Base-by-base conservation (phyloP, 2,113 vertebrate species). In the Apus apus region DNA sequence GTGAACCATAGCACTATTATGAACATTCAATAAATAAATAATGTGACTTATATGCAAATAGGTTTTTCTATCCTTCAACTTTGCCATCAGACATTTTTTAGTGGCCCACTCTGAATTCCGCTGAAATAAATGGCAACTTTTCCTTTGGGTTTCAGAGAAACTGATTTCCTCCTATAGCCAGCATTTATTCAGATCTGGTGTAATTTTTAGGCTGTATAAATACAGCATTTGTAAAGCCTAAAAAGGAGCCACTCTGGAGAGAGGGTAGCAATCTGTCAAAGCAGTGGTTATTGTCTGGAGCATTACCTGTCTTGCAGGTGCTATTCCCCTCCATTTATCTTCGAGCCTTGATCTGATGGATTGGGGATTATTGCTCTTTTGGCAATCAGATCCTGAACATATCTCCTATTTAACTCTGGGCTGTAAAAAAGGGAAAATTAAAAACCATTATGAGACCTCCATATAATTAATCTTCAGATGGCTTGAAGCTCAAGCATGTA, bases 281-380 rank as follows among this genome's bases (percentile, higher is more conserved):
- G 84, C 81, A 46, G 91, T 88, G 83, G 84, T 94, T 94, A 94
- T 87, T 75, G 46, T 87, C 95, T 96, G 87, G 93, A 96, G 95
- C 85, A 80, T 78, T 98, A 98, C 98, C 98, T 98, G 94, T 99
- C 98, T 97, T 98, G 97, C 92, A 98, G 97, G 95, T 98, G 97
- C 94, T 97, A 98, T 97, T 97, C 97, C 67, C 96, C 71, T 51
- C 96, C 97, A 94, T 98, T 98, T 97, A 98, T 97, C 95, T 96
- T 98, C 96, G 97, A 97, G 13, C 96, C 97, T 53, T 36, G 87
- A 96, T 98, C 98, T 93, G 97, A 95, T 72, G 97, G 98, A 97
- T 98, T 97, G 32, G 95, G 98, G 92, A 98, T 98, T 97, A 97
- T 97, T 91, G 97, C 97, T 94, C 97, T 98, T 96, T 94, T 97